phyloP scores from a whole-genome alignment of 2,888 invertebrate species.

The Caenorhabditis sp. region DNA sequence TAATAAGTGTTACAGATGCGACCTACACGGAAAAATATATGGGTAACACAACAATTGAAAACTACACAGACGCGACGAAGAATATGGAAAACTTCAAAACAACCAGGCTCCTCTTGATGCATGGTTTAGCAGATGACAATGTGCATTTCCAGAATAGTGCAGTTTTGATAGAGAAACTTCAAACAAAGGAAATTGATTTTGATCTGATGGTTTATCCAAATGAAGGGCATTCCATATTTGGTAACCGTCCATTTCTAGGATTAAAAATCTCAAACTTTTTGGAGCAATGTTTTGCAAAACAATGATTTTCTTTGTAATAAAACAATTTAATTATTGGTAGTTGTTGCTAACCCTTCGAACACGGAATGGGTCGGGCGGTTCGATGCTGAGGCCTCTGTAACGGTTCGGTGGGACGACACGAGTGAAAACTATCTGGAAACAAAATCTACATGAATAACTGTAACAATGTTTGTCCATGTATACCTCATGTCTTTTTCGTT shows the following conservation, averaged over 20 bases:
- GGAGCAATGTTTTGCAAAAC: conserved; percentile 28
- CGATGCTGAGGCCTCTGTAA: neutral
- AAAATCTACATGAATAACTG: neutral
- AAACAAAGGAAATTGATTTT: conserved; percentile 86
- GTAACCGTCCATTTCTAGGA: conserved; percentile 17
- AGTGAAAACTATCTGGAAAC: neutral
- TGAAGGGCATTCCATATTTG: conserved; percentile 35
- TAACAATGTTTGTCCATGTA: no score
- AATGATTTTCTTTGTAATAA: no score
- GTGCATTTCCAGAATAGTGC: conserved; percentile 95
- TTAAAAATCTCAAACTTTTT: conserved; percentile 38
- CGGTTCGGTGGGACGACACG: neutral
- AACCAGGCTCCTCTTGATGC: conserved; percentile 87
- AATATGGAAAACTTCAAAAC: conserved; percentile 85
- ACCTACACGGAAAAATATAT: conserved; percentile 95
- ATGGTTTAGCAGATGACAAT: conserved; percentile 90
- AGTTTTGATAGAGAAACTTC: conserved; percentile 85
- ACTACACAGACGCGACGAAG: conserved; percentile 82
- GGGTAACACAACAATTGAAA: conserved; percentile 88
- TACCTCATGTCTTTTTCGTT: no score
- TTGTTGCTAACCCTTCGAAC: neutral
- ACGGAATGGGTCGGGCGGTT: neutral
- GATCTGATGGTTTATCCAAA: conserved; percentile 81
- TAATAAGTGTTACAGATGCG: conserved; percentile 78
- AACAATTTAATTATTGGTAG: no score